Conservation (phyloP, 2,888 invertebrate genomes). For the Corbicula japonica region DNA sequence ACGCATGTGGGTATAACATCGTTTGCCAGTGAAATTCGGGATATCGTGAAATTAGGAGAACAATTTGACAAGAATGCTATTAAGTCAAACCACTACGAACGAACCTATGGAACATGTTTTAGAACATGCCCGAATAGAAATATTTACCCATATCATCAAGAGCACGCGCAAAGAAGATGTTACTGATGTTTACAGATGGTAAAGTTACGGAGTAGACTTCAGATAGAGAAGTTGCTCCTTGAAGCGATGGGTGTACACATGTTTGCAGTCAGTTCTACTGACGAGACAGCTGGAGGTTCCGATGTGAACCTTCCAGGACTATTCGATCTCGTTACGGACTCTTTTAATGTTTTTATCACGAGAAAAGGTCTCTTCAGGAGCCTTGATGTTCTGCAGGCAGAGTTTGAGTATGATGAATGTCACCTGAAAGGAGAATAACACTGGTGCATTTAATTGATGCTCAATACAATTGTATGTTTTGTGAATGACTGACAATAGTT, state of each 20-base stretch:
- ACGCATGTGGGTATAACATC: conserved; percentile 15
- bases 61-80: not conserved
- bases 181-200: conserved; percentile 29
- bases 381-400: conserved; percentile 20
- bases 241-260: conserved; percentile 4
- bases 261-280: conserved; percentile 8
- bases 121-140: not conserved
- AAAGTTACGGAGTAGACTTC: not conserved
- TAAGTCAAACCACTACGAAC: not conserved
- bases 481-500: too few species aligned
- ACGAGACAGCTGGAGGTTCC: too few species aligned
- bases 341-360: conserved; percentile 17
- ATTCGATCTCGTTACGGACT: conserved; percentile 9
- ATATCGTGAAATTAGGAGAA: not conserved
- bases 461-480: too few species aligned
- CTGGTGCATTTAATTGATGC: too few species aligned
- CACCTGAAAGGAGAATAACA: conserved; percentile 16
- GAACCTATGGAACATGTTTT: not conserved
- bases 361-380: not conserved
- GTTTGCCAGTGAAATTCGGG: not conserved
- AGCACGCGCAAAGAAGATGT: conserved; percentile 20
- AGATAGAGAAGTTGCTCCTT: not conserved
- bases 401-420: conserved; percentile 19
- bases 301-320: conserved; percentile 6
- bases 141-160: not conserved